Evolutionary conservation across 2,888 invertebrate genomes (phyloP), one percentile per base, ranked within the genome.

Genomic region (Harpalus rubripes): DNA sequence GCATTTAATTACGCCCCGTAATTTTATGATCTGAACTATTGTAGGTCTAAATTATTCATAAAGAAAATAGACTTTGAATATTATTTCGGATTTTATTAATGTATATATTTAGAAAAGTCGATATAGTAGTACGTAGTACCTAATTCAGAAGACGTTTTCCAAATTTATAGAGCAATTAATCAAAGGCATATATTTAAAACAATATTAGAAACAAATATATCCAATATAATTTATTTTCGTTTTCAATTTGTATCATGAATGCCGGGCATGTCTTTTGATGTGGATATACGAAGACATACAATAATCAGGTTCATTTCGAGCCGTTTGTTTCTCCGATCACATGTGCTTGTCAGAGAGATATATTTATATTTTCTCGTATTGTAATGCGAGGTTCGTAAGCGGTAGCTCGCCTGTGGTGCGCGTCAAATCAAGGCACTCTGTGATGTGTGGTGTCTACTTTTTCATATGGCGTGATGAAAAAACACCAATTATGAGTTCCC

Each of bases 401-500:
- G 44, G 72, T 74, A 74, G 72, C 72, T 41, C 72, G 72, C 72
- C 72, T 44, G 72, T 41, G 41, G 72, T 44, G 72, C 72, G 72
- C 72, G 72, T 74, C 72, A 74, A 74, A 74, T 74, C 72, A 74
- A 74, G 68, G 18, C 72, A 74, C 44, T 44, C 44, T 74, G 72
- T 74, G 72, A 74, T 74, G 22, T 74, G 72, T 78, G 32, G 78
- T 58, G 78, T 78, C 78, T 58, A 78, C 58, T 78, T 78, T 78
- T 78, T 74, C 72, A 74, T 74, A 44, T 44, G n/a, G 63, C 65
- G 81, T 81, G 81, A 81, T 81, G 44, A 81, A 81, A 81, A 81
- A 81, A 52, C 41, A 65, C 44, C 81, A 81, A 81, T 81, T 81
- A 81, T 63, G 61, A 61, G 63, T 26, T 81, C 44, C 63, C 52